Conservation (phyloP, 2,888 invertebrate genomes). For the Andrena hattorfiana region DNA sequence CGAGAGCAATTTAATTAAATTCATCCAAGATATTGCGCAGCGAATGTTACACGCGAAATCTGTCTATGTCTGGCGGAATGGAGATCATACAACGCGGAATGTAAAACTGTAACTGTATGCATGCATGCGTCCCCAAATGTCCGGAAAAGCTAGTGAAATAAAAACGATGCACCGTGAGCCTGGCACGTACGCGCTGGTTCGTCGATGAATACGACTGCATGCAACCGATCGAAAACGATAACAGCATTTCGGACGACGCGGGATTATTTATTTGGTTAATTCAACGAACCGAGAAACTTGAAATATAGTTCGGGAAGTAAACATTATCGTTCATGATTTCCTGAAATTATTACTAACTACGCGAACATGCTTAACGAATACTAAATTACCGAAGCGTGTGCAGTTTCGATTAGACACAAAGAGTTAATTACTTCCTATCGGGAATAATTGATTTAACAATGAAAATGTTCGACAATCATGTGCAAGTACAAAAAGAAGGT, state of each 20-base stretch:
- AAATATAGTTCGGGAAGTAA: background rate
- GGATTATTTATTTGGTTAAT: constrained; percentile 13
- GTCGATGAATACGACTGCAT: background rate
- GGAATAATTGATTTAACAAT: background rate
- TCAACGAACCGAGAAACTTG: constrained; percentile 16
- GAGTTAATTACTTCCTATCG: no score
- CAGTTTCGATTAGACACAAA: no score
- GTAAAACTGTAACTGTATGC: constrained; percentile 4
- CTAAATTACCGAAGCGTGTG: no score
- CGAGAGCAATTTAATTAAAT: constrained; percentile 5
- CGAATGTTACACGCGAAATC: background rate
- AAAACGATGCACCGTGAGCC: background rate
- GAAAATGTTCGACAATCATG: constrained; percentile 3
- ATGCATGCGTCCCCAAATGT: background rate
- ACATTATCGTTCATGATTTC: background rate
- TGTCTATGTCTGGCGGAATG: background rate
- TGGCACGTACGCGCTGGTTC: background rate
- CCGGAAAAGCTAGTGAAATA: background rate
- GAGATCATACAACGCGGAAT: background rate
- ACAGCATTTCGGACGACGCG: background rate
- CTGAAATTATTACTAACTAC: no score
- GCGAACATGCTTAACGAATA: no score
- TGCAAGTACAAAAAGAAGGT: constrained; percentile 1
- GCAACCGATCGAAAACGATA: constrained; percentile 9
- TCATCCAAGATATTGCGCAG: background rate